phyloP scores from a whole-genome alignment of 1,140 invertebrate species.

The Psix sp. region DNA sequence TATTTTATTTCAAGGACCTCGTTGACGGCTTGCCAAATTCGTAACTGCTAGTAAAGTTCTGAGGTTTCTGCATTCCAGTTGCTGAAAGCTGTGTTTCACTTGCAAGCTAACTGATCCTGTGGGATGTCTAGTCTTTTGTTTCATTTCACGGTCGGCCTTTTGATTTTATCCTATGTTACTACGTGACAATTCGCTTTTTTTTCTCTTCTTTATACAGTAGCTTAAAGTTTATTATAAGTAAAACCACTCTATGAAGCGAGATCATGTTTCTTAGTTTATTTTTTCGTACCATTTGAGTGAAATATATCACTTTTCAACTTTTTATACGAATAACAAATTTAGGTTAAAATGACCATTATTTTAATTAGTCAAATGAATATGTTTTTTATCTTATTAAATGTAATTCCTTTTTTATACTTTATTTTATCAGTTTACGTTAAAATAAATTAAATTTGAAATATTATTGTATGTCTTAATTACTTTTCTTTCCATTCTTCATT shows the following conservation, averaged over 20 bases:
- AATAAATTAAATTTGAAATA: too few relatives aligned
- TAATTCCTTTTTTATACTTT: too few relatives aligned
- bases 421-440: too few relatives aligned
- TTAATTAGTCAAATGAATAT: too few relatives aligned
- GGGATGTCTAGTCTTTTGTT: conserved; percentile 51
- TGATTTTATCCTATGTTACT: conserved; percentile 45
- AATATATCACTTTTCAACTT: conserved; percentile 28
- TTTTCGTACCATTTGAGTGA: conserved; percentile 21
- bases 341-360: too few relatives aligned
- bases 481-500: too few relatives aligned
- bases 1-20: conserved; percentile 51
- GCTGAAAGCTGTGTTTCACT: conserved; percentile 48
- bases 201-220: conserved; percentile 13
- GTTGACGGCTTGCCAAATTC: conserved; percentile 48
- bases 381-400: too few relatives aligned
- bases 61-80: conserved; percentile 51
- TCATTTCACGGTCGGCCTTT: conserved; percentile 56
- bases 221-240: conserved; percentile 16
- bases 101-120: conserved; percentile 47
- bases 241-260: conserved; percentile 24
- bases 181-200: conserved; percentile 25
- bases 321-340: too few relatives aligned
- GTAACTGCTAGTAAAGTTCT: conserved; percentile 50
- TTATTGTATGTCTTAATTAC: too few relatives aligned
- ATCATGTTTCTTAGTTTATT: conserved; percentile 27